A percentile compares a stretch with the other conserved stretches of the same genome.
phyloP scores from a whole-genome alignment of 2,797 vertebrate genomes.

The Tragopan temminckii region DNA sequence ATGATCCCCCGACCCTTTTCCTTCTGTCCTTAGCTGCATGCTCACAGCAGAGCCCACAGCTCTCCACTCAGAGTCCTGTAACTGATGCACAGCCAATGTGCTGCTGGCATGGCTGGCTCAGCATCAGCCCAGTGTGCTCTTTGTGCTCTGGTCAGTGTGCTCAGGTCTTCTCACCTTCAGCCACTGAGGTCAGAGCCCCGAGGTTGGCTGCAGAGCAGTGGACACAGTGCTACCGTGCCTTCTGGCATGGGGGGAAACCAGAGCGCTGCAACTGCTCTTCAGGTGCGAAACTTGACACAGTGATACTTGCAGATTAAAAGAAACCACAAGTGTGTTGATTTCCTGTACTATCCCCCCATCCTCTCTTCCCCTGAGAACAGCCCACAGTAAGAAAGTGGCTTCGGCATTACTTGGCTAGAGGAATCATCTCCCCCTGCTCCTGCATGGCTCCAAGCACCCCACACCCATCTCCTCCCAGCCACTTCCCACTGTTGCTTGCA shows the following conservation, averaged over 20 bases:
- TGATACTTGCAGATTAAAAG: conserved; percentile 7
- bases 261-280: background rate
- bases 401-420: background rate
- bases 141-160: background rate
- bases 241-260: background rate
- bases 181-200: fast-evolving
- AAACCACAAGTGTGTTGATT: conserved; percentile 7
- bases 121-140: fast-evolving
- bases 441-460: fast-evolving
- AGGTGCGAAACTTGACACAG: conserved; percentile 20
- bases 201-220: fast-evolving
- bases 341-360: conserved; percentile 33
- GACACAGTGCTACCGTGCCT: background rate
- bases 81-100: fast-evolving
- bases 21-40: background rate
- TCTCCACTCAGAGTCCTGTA: background rate
- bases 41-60: background rate
- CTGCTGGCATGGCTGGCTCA: background rate
- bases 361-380: background rate
- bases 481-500: background rate
- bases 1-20: background rate
- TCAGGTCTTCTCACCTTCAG: background rate
- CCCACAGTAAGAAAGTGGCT: fast-evolving
- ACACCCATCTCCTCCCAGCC: too few species aligned
- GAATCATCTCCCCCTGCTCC: background rate